Evolutionary conservation across 2,113 vertebrate species (phyloP), one percentile per base, ranked within the genome.

Genomic region (Scytalopus superciliaris): DNA sequence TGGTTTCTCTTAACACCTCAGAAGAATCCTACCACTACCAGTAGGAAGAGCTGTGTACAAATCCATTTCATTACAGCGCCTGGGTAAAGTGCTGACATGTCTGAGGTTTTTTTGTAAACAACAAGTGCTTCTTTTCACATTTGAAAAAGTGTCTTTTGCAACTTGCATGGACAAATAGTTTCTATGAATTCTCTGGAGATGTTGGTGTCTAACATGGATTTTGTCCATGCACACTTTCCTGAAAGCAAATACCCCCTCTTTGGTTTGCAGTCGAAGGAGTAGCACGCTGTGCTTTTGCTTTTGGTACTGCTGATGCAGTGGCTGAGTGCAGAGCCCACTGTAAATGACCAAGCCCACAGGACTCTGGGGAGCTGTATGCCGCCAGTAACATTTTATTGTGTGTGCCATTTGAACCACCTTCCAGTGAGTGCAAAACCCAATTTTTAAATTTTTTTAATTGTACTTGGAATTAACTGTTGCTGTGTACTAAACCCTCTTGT

Each of bases 401-500:
- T 96, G 98, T 96, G 97, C 97, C 97, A 97, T 98, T 95, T 93
- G 93, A 97, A 94, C 91, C 96, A 96, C 96, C 97, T 98, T 96
- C 96, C 97, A 96, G 82, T 93, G 91, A 97, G 90, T 91, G 97
- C 95, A 97, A 93, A 95, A 81, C 85, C 95, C 96, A 95, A 96
- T 97, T 98, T 98, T 97, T 97, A 97, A 87, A 98, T 96, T 98
- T 97, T 98, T 97, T 97, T 95, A 98, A 97, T 81, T 98, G 97
- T 98, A 98, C 94, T 98, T 98, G 97, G 93, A 98, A 97, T 97
- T 98, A 97, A 97, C 94, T 98, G 98, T 97, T 98, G 98, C 98
- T 97, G 97, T 98, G 98, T 98, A 98, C 97, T 98, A 98, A 98
- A 97, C 97, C 97, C 96, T 97, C 97, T 97, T 98, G 97, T 98